phyloP scores from a whole-genome alignment of 1,140 invertebrate species.

The Globodera rostochiensis region DNA sequence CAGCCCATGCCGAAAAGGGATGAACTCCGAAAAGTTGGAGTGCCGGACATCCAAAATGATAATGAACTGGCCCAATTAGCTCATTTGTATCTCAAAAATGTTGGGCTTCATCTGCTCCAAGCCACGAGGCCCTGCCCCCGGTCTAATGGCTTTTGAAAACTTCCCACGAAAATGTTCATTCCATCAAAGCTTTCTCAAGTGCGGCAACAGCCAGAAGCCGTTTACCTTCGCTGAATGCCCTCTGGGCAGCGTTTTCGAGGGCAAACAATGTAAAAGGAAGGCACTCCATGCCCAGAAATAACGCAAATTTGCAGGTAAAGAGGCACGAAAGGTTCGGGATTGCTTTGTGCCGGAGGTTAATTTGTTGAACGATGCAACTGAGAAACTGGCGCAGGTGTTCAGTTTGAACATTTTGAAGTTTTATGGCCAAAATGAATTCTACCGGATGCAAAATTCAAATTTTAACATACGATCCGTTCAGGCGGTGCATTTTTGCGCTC shows the following conservation, averaged over 20 bases:
- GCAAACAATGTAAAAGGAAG: conserved; percentile 24
- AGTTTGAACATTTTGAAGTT: conserved; percentile 2
- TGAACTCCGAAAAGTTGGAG: too few relatives aligned
- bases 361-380: conserved; percentile 34
- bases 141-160: too few relatives aligned
- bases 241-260: conserved; percentile 23
- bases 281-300: conserved; percentile 4
- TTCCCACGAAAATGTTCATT: too few relatives aligned
- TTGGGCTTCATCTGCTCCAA: too few relatives aligned
- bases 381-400: conserved; percentile 33
- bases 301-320: conserved; percentile 13
- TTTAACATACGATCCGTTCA: neutral
- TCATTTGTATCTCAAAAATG: too few relatives aligned
- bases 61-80: too few relatives aligned
- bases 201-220: conserved; percentile 15
- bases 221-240: conserved; percentile 36
- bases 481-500: conserved; percentile 27
- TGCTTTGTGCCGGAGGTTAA: conserved; percentile 29
- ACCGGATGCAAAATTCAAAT: neutral
- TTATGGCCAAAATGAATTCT: neutral
- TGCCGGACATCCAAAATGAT: too few relatives aligned
- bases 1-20: too few relatives aligned
- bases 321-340: neutral
- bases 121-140: too few relatives aligned
- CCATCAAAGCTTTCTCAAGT: conserved; percentile 17